Percentiles rank a stretch among this genome's conserved stretches.
Evolutionary conservation across 2,113 vertebrate genomes (phyloP).

Genomic region (Erythrocebus patas): DNA sequence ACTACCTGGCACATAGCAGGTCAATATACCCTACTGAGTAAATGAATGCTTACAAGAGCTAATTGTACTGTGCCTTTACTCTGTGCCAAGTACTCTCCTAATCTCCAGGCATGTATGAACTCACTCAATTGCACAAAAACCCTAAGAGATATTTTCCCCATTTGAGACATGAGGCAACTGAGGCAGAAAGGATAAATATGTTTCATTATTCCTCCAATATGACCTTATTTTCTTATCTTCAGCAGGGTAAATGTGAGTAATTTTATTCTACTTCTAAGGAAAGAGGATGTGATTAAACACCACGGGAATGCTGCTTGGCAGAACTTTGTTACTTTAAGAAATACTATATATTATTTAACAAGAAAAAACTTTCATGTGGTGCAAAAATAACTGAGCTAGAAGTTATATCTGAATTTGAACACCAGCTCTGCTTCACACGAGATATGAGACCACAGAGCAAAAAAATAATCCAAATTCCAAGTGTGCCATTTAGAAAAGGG

Average conservation of each 20-base stretch:
- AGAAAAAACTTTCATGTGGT: conserved; percentile 34
- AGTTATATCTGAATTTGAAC: conserved; percentile 33
- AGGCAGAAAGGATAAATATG: background rate
- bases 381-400: conserved; percentile 40
- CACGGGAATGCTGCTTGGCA: conserved; percentile 26
- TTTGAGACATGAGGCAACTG: background rate
- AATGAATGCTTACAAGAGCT: background rate
- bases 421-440: background rate
- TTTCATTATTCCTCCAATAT: background rate
- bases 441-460: background rate
- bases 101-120: background rate
- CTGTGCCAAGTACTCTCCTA: background rate
- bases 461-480: conserved; percentile 40
- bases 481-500: background rate
- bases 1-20: background rate
- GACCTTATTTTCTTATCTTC: conserved; percentile 17
- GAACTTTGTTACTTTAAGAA: conserved; percentile 40
- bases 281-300: conserved; percentile 32
- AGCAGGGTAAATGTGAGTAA: background rate
- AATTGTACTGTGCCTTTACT: background rate
- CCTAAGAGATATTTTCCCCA: background rate
- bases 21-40: background rate
- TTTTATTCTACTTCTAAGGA: conserved; percentile 32
- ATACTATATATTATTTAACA: background rate
- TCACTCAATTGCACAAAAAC: background rate